Percentiles rank a stretch among this genome's conserved stretches.
Conservation (phyloP, 1,140 invertebrate genomes). For the Lerema accius region DNA sequence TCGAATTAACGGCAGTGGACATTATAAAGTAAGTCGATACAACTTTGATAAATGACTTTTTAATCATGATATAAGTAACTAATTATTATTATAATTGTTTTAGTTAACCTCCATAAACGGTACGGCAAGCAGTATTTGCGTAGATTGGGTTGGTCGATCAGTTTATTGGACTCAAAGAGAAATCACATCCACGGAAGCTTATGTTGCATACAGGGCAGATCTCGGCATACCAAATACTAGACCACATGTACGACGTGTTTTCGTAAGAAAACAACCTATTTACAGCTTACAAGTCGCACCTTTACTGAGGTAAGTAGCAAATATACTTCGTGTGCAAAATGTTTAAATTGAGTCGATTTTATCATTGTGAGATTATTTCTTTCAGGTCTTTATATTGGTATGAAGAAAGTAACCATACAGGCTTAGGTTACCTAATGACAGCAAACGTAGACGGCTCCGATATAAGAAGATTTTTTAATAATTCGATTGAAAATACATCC, state of each 20-base stretch:
- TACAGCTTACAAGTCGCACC: conserved; percentile 88
- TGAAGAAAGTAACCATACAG: conserved; percentile 84
- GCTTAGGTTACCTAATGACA: conserved; percentile 85
- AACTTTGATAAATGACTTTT: neutral
- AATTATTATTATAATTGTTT: conserved; percentile 21
- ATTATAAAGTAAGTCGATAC: conserved; percentile 66
- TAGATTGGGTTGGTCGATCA: conserved; percentile 93
- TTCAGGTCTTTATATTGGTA: conserved; percentile 89
- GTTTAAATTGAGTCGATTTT: conserved; percentile 2
- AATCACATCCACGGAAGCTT: conserved; percentile 65
- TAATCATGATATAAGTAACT: neutral
- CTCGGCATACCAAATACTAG: conserved; percentile 83
- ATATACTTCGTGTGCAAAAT: too few relatives aligned
- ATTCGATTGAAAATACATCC: conserved; percentile 51
- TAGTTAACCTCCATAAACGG: conserved; percentile 84
- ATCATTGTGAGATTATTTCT: conserved; percentile 34
- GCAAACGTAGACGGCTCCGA: conserved; percentile 83
- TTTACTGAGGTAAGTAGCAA: conserved; percentile 83
- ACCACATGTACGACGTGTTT: conserved; percentile 69
- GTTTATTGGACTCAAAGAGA: conserved; percentile 91
- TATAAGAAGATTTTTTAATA: conserved; percentile 85
- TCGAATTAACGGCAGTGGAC: conserved; percentile 81
- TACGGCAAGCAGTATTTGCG: conserved; percentile 86
- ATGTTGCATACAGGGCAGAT: conserved; percentile 84
- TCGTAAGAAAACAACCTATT: conserved; percentile 83